Conservation (phyloP, 2,113 vertebrate genomes). For the Spizaetus ornatus region DNA sequence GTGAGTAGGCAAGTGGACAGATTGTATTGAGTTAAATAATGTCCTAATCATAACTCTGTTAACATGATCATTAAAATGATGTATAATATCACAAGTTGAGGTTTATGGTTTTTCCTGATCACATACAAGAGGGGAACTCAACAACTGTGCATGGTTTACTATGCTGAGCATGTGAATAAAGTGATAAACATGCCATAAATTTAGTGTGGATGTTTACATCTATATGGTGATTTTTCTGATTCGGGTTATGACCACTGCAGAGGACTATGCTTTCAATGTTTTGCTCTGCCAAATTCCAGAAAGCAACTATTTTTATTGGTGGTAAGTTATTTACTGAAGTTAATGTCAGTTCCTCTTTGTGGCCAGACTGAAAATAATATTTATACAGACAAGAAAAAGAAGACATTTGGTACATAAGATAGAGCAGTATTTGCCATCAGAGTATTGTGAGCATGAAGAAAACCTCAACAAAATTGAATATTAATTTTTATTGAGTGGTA, state of each 20-base stretch:
- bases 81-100: neutral
- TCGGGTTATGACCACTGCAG: neutral
- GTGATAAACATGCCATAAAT: neutral
- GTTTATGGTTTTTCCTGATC: neutral
- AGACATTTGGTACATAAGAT: neutral
- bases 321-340: neutral
- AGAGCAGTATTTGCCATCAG: neutral
- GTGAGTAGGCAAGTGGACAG: neutral
- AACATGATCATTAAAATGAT: neutral
- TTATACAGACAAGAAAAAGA: neutral
- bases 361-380: neutral
- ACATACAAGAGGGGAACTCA: neutral
- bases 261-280: neutral
- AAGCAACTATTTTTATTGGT: neutral
- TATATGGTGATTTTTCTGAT: neutral
- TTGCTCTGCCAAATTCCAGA: neutral
- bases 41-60: neutral
- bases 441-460: neutral
- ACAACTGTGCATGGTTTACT: neutral
- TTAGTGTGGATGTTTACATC: neutral
- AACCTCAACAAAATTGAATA: neutral
- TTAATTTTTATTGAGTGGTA: neutral
- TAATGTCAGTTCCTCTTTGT: neutral
- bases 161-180: neutral
- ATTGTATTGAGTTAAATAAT: neutral